A percentile compares a stretch with the other conserved stretches of the same genome.
Evolutionary conservation across 2,113 vertebrate genomes (phyloP).

Genomic region (Xyrauchen texanus): DNA sequence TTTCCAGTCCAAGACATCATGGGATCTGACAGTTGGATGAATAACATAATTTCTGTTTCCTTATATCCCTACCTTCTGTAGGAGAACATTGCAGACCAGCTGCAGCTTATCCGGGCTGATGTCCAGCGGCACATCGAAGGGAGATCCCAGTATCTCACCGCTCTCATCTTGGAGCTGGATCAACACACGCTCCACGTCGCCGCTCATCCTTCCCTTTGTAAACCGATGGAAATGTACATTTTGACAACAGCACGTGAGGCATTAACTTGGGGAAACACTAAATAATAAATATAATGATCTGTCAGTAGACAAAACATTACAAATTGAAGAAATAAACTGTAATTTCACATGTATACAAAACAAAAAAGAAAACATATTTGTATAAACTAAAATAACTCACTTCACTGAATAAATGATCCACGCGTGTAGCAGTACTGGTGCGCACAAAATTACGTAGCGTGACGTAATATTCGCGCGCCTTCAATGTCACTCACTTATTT

Average conservation of each 20-base stretch:
- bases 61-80: slow-evolving; percentile 80
- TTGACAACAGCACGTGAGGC: too few relatives aligned
- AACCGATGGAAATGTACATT: neutral
- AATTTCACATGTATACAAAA: neutral
- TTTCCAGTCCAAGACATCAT: neutral
- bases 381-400: neutral
- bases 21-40: too few relatives aligned
- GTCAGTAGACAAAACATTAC: too few relatives aligned
- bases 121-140: slow-evolving; percentile 91
- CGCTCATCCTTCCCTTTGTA: slow-evolving; percentile 52
- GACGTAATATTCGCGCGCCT: slow-evolving; percentile 6
- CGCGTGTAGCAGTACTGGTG: neutral
- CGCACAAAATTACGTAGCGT: neutral
- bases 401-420: neutral
- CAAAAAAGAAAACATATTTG: neutral
- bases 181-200: slow-evolving; percentile 84
- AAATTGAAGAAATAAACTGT: neutral
- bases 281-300: too few relatives aligned
- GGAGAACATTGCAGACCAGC: slow-evolving; percentile 91
- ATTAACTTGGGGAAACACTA: too few relatives aligned
- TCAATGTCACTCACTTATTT: too few relatives aligned
- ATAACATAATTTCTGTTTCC: too few relatives aligned
- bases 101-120: slow-evolving; percentile 92
- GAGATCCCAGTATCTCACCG: slow-evolving; percentile 85
- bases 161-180: slow-evolving; percentile 94